phyloP scores from a whole-genome alignment of 2,113 vertebrate genomes.

The Montifringilla adamsi region DNA sequence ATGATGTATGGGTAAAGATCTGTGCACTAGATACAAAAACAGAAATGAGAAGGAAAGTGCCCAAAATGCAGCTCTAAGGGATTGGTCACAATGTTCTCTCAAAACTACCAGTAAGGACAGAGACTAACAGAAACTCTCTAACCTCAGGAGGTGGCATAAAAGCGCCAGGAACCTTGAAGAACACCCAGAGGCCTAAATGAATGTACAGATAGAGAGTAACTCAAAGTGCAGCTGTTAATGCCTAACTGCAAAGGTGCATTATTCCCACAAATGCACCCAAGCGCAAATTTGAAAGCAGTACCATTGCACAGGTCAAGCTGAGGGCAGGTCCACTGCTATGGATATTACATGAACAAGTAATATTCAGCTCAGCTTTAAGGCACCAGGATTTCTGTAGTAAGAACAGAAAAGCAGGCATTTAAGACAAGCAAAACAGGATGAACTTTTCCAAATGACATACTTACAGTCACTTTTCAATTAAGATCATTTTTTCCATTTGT shows the following conservation, averaged over 20 bases:
- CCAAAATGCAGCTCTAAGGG: neutral
- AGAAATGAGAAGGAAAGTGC: neutral
- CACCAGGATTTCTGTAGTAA: neutral
- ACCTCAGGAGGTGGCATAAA: neutral
- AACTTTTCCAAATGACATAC: neutral
- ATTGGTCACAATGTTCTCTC: neutral
- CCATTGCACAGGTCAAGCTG: neutral
- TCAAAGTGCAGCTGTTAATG: conserved; percentile 8
- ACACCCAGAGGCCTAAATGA: neutral
- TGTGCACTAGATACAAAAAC: neutral
- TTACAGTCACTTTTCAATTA: neutral
- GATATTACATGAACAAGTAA: neutral
- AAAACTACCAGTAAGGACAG: neutral
- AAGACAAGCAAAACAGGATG: neutral
- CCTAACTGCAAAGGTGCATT: conserved; percentile 18
- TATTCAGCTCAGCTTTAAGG: neutral
- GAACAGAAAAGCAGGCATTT: neutral
- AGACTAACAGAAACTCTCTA: neutral
- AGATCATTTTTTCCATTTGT: neutral
- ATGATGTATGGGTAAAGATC: neutral
- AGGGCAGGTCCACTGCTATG: neutral
- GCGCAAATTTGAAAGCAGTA: neutral
- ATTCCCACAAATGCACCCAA: neutral
- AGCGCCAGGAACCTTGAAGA: neutral
- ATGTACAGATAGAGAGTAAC: neutral